A percentile compares a stretch with the other conserved stretches of the same genome.
Evolutionary conservation across 2,797 vertebrate genomes (phyloP).

Genomic region (Acrossocheilus fasciatus): DNA sequence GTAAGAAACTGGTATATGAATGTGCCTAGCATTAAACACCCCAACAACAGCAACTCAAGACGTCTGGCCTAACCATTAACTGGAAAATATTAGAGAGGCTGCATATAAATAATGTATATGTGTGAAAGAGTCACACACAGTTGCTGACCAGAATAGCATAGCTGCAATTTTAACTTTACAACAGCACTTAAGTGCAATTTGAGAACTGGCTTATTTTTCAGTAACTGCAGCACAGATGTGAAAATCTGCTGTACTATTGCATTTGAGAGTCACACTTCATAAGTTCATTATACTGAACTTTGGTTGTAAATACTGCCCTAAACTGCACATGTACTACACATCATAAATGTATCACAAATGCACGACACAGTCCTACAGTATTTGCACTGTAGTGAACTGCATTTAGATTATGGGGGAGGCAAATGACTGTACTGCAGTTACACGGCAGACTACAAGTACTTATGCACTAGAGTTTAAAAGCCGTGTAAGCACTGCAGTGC

Average conservation of each 20-base stretch:
- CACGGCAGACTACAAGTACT: background rate
- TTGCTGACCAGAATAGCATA: background rate
- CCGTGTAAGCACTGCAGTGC: background rate
- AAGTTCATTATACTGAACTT: background rate
- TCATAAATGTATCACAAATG: background rate
- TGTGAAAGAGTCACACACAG: background rate
- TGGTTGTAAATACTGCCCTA: background rate
- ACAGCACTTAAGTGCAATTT: background rate
- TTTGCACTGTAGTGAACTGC: constrained; percentile 7
- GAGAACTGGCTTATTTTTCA: background rate
- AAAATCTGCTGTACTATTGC: background rate
- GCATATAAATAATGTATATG: background rate
- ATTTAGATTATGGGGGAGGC: background rate
- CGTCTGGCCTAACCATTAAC: background rate
- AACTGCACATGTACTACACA: background rate
- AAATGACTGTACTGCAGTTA: background rate
- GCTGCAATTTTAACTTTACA: background rate
- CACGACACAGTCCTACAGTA: background rate
- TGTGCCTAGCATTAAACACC: background rate
- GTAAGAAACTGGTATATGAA: background rate
- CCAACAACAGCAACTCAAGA: background rate
- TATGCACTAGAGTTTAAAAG: background rate
- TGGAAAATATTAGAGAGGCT: background rate
- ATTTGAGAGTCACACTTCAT: background rate
- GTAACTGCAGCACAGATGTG: background rate